A percentile compares a stretch with the other conserved stretches of the same genome.
Evolutionary conservation across 2,888 invertebrate species (phyloP).

Genomic region (Peribatodes rhomboidaria): DNA sequence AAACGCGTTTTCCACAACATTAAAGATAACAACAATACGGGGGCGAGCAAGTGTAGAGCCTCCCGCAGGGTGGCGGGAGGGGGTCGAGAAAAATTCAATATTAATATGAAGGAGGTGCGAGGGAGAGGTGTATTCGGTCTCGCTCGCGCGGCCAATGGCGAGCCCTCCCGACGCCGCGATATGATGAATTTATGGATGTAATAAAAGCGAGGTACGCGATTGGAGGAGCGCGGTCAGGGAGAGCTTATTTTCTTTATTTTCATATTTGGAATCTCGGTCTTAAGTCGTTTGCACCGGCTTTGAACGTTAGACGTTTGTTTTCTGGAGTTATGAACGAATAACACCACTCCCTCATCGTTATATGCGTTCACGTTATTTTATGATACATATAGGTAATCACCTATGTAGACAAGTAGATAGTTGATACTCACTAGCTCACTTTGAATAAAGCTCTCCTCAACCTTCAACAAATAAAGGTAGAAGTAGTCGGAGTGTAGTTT

Average conservation of each 20-base stretch:
- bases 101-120: conserved; percentile 92
- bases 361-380: conserved; percentile 41
- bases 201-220: conserved; percentile 90
- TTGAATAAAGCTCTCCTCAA: conserved; percentile 33
- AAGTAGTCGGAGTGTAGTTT: conserved; percentile 41
- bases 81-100: conserved; percentile 92
- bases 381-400: conserved; percentile 24
- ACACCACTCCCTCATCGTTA: conserved; percentile 49
- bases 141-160: conserved; percentile 86
- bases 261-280: conserved; percentile 83
- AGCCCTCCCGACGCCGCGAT: conserved; percentile 85
- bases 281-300: conserved; percentile 67
- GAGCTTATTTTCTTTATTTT: conserved; percentile 87
- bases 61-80: conserved; percentile 84
- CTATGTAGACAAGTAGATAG: background rate
- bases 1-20: conserved; percentile 87
- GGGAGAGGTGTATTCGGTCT: conserved; percentile 83
- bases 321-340: conserved; percentile 56
- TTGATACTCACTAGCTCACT: background rate
- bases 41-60: conserved; percentile 86
- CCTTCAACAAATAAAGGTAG: conserved; percentile 34
- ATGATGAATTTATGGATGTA: conserved; percentile 95
- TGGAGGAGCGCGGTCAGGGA: conserved; percentile 86
- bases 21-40: conserved; percentile 87
- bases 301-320: conserved; percentile 68